Evolutionary conservation across 2,113 vertebrate genomes (phyloP), one percentile per base, ranked within the genome.

Genomic region (Morone saxatilis): DNA sequence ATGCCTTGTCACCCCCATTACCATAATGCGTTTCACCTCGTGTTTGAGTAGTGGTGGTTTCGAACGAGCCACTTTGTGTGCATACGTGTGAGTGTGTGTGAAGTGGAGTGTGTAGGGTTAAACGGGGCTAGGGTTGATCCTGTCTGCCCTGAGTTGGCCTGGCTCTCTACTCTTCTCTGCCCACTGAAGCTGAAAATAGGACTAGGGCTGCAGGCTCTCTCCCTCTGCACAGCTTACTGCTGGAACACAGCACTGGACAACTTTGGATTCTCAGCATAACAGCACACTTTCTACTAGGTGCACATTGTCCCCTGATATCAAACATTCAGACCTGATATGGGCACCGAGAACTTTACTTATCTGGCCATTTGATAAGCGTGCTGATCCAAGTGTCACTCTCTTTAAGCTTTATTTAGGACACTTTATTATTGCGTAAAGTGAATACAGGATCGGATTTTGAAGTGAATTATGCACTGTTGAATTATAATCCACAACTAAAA

Each of bases 171-270:
- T 91, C 89, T 85, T 84, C 72, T 78, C 89, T 92, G 91, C 75
- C 85, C 88, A 91, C 63, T 94, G 90, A 91, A 94, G 93, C 94
- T 94, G 92, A 93, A 94, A 94, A 94, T 94, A 91, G 89, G 85
- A 81, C 54, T 51, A 71, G 47, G 78, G 84, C 91, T 91, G 79
- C 80, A 89, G 91, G 84, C 86, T 66, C 73, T 78, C 47, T 78
- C 76, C 76, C 71, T 71, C 38, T 68, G 57, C 80, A 81, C 87
- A 67, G 84, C 86, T 85, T 87, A n/a, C 43, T 76, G 77, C 22
- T 3, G 76, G 54, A 84, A 73, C 84, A 10, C 67, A 78, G 56
- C 84, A 5, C 53, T 6, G 70, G 72, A 78, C 70, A 67, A 65
- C 81, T 71, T 41, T 47, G 50, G 71, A 68, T 73, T 75, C 86